These are phyloP conservation scores for Gambusia yucatana DNA, from an alignment of 2,797 vertebrate species.

Conservation along the genomic window DNA sequence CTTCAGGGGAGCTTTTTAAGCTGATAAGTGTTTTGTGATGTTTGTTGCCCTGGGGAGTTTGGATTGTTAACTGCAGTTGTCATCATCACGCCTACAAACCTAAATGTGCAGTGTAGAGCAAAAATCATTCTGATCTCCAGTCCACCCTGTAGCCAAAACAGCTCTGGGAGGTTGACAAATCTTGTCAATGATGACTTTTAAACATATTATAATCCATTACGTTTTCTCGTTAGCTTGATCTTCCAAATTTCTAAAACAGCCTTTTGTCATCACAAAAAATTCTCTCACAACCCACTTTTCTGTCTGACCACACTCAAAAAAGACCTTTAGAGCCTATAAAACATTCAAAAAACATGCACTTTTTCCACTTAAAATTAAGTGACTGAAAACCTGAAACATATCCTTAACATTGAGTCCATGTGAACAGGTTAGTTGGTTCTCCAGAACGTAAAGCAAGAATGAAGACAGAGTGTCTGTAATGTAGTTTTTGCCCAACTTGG, in stretches of 20 bases:
- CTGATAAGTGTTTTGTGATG: conserved; percentile 24
- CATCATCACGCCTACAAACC: neutral
- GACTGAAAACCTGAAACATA: neutral
- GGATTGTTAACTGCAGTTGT: conserved; percentile 15
- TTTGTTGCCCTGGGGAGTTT: conserved; percentile 14
- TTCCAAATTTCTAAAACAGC: neutral
- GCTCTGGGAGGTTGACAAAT: conserved; percentile 1
- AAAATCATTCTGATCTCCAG: conserved; percentile 4
- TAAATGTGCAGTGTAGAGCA: conserved; percentile 7
- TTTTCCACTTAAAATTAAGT: too few relatives aligned
- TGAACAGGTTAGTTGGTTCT: neutral
- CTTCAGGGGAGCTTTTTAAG: conserved; percentile 5
- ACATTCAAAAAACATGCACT: too few relatives aligned
- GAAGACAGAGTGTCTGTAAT: neutral
- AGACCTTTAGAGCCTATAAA: too few relatives aligned
- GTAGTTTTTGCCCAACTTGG: neutral
- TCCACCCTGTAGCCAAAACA: neutral
- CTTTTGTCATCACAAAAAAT: neutral
- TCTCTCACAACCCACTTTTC: too few relatives aligned
- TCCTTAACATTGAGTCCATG: neutral
- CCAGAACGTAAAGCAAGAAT: neutral
- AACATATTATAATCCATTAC: neutral
- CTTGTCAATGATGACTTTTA: neutral
- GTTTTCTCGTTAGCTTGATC: neutral
- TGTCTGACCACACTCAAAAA: too few relatives aligned